A percentile compares a stretch with the other conserved stretches of the same genome.
These are phyloP conservation scores for Barypeithes pellucidus DNA, from an alignment of 2,888 invertebrate genomes.

Conservation along the genomic window DNA sequence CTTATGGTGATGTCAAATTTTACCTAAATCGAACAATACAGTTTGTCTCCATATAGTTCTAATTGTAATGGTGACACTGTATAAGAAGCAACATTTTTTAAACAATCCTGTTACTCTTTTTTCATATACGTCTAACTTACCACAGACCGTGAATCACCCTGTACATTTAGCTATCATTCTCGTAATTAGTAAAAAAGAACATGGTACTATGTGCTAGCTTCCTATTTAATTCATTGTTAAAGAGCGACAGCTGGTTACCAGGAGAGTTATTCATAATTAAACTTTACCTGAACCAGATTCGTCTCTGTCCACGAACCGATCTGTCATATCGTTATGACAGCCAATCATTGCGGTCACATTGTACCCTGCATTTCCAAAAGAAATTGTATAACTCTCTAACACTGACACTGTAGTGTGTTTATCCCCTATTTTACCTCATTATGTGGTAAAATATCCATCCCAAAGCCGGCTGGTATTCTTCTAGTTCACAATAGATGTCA, in stretches of 20 bases:
- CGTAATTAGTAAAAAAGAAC: too few relatives aligned
- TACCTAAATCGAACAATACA: too few relatives aligned
- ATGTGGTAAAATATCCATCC: conserved; percentile 51
- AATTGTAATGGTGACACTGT: too few relatives aligned
- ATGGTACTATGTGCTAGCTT: too few relatives aligned
- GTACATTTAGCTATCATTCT: too few relatives aligned
- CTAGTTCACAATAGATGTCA: conserved; percentile 63
- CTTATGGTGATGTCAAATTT: too few relatives aligned
- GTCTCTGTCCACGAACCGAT: conserved; percentile 56
- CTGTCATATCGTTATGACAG: conserved; percentile 67
- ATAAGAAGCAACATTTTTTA: too few relatives aligned
- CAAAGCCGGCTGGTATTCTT: conserved; percentile 41
- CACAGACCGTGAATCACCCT: too few relatives aligned
- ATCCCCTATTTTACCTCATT: conserved; percentile 52
- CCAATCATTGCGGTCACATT: conserved; percentile 61
- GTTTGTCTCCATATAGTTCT: too few relatives aligned
- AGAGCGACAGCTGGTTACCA: conserved; percentile 28
- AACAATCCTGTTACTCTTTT: too few relatives aligned
- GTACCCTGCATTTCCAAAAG: conserved; percentile 38
- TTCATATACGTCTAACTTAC: too few relatives aligned
- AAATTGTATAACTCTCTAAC: conserved; percentile 49
- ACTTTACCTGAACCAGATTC: conserved; percentile 51
- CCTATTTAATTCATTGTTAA: not conserved
- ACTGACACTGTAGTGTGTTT: conserved; percentile 43
- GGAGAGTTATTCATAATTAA: conserved; percentile 37